Conservation (phyloP, 2,888 invertebrate genomes). For the Nymphalis urticae region DNA sequence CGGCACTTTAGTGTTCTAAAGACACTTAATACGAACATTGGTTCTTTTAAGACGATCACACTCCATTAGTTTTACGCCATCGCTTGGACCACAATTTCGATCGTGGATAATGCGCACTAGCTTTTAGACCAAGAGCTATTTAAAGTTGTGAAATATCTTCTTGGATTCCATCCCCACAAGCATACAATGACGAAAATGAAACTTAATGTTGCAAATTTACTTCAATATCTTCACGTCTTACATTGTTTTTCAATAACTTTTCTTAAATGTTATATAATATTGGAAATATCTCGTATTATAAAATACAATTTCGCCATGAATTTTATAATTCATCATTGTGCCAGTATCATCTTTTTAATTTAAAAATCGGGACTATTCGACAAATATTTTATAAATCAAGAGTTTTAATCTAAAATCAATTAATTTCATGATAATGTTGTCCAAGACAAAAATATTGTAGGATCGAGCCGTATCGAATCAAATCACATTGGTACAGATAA, state of each 20-base stretch:
- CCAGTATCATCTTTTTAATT: no score
- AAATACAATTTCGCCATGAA: no score
- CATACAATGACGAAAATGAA: constrained; percentile 15
- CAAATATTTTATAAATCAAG: no score
- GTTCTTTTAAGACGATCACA: constrained; percentile 50
- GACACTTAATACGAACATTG: constrained; percentile 23
- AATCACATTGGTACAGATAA: constrained; percentile 40
- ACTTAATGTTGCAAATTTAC: not conserved
- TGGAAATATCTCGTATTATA: no score
- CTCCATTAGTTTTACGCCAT: constrained; percentile 52
- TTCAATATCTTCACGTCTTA: not conserved
- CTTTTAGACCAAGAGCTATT: constrained; percentile 42
- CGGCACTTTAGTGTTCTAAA: constrained; percentile 6
- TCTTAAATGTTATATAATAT: no score
- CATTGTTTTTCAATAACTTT: no score
- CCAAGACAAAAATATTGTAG: constrained; percentile 1
- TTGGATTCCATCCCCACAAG: constrained; percentile 14
- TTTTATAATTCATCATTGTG: no score
- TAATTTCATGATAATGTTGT: not conserved
- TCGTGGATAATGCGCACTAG: constrained; percentile 48
- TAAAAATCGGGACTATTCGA: no score
- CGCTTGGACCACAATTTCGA: constrained; percentile 48
- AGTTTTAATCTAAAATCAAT: not conserved
- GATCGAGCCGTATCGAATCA: constrained; percentile 19
- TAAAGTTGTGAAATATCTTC: constrained; percentile 27